phyloP scores from a whole-genome alignment of 2,113 vertebrate genomes.

The Clupea harengus region DNA sequence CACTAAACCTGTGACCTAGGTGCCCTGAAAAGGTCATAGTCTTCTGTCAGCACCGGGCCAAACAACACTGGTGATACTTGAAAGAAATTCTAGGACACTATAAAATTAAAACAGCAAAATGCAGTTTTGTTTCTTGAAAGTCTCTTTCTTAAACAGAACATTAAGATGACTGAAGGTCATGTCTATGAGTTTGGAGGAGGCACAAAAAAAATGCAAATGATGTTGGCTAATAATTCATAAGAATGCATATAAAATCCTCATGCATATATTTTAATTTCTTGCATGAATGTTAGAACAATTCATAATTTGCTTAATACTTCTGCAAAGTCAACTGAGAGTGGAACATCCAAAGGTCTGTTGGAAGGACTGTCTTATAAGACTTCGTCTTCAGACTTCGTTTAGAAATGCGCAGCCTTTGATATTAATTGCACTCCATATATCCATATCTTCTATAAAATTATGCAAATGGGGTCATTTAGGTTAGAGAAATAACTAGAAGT shows the following conservation, averaged over 20 bases:
- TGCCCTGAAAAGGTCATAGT: too few species aligned
- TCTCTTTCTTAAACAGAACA: neutral
- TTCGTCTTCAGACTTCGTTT: conserved; percentile 16
- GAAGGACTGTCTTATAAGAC: neutral
- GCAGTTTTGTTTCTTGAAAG: neutral
- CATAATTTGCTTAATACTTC: neutral
- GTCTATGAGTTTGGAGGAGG: neutral
- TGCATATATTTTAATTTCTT: conserved; percentile 13
- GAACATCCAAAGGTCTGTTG: neutral
- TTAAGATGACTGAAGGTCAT: neutral
- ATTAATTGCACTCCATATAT: conserved; percentile 33
- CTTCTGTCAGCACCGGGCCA: too few species aligned
- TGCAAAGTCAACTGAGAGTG: neutral
- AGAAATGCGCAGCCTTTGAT: conserved; percentile 14
- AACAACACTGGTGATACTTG: too few species aligned
- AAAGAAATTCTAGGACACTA: neutral
- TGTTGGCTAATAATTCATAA: conserved; percentile 1
- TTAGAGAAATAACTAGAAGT: conserved; percentile 29
- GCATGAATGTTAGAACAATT: neutral
- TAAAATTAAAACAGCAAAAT: neutral
- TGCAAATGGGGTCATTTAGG: conserved; percentile 47
- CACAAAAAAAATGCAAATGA: neutral
- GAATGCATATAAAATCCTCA: conserved; percentile 6
- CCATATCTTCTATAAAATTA: conserved; percentile 30
- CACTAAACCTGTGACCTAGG: neutral